Evolutionary conservation across 64 coral and sea anemone species (phyloP).

Genomic region (Cladopsammia gracilis): DNA sequence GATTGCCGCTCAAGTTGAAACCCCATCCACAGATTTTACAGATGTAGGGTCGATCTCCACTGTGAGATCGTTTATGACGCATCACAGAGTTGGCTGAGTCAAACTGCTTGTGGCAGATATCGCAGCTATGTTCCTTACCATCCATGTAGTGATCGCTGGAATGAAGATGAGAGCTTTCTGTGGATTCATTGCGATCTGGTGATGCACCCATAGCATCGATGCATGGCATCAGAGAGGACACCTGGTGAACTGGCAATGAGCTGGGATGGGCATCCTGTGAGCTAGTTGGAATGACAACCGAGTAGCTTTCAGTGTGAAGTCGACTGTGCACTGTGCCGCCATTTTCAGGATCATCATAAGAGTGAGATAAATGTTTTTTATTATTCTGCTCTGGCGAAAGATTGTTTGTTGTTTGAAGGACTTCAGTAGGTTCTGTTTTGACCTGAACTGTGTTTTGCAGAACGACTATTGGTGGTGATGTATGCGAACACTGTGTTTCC

Average conservation of each 20-base stretch:
- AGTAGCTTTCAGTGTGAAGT: background rate
- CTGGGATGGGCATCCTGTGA: constrained; percentile 2
- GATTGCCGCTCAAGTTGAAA: constrained; percentile 87
- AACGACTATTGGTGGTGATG: constrained; percentile 48
- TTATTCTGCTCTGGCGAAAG: constrained; percentile 2
- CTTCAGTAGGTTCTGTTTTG: constrained; percentile 70
- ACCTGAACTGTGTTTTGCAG: constrained; percentile 60
- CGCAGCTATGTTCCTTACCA: constrained; percentile 67
- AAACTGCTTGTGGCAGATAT: constrained; percentile 85
- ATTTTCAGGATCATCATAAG: background rate
- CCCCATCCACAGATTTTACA: constrained; percentile 93
- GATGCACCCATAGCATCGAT: constrained; percentile 34
- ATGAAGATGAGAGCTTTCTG: background rate
- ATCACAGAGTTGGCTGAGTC: constrained; percentile 77
- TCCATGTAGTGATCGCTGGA: background rate
- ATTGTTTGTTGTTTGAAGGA: background rate
- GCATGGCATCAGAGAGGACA: constrained; percentile 1
- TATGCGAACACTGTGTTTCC: background rate
- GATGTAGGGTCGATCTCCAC: constrained; percentile 89
- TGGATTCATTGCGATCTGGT: constrained; percentile 4
- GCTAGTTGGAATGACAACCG: constrained; percentile 23
- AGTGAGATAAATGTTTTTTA: background rate
- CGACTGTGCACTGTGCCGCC: background rate
- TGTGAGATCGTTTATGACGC: constrained; percentile 87
- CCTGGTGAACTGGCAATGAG: background rate